Conservation (phyloP, 2,797 vertebrate species). For the Smutsia temminckii region DNA sequence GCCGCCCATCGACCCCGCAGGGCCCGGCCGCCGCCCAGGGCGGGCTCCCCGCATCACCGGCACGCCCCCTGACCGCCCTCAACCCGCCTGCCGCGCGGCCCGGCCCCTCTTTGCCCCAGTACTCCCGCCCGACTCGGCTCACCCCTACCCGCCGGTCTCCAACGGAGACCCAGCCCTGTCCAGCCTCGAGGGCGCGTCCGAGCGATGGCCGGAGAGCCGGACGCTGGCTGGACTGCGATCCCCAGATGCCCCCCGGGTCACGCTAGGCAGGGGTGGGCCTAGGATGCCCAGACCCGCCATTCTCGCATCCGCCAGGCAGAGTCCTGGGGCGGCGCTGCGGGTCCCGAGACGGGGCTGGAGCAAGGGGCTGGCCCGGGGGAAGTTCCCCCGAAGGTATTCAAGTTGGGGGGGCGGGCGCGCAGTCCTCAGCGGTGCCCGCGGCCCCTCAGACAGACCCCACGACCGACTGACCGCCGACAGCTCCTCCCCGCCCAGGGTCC, state of each 20-base stretch:
- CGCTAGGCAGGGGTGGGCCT: neutral
- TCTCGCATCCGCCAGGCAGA: neutral
- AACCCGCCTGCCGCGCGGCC: neutral
- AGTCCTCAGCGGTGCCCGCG: neutral
- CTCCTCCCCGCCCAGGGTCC: neutral
- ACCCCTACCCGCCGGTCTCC: neutral
- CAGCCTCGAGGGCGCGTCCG: conserved; percentile 33
- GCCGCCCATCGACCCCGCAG: neutral
- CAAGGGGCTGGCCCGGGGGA: neutral
- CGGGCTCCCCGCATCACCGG: neutral
- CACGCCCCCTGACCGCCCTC: neutral
- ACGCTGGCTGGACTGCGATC: neutral
- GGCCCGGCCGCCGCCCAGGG: neutral
- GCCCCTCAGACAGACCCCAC: neutral
- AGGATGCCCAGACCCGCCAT: neutral
- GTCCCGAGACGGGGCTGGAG: neutral
- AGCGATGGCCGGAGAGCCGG: neutral
- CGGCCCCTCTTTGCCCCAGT: fast-evolving
- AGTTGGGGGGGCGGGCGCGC: neutral
- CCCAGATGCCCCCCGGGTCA: neutral
- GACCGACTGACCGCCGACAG: neutral
- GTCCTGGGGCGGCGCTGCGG: neutral
- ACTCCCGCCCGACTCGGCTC: neutral
- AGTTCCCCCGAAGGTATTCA: conserved; percentile 51
- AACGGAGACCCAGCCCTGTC: neutral